These are phyloP conservation scores for Aplochiton taeniatus DNA, from an alignment of 2,797 vertebrate genomes.

Conservation along the genomic window DNA sequence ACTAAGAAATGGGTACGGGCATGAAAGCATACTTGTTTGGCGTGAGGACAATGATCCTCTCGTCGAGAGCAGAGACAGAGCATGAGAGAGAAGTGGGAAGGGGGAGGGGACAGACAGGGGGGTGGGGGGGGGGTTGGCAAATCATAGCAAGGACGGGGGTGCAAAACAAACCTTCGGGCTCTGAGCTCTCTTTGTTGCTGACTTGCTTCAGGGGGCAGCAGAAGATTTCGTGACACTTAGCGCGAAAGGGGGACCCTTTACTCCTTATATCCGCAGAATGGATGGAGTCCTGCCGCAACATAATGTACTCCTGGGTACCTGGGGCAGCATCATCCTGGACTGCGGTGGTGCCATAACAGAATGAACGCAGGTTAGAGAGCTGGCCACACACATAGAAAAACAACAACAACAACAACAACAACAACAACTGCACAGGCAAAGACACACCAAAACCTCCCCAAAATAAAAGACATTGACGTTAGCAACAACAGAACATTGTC, in stretches of 20 bases:
- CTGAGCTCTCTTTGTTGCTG: conserved; percentile 95
- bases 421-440: conserved; percentile 18
- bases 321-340: conserved; percentile 99
- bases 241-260: conserved; percentile 99
- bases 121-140: conserved; percentile 46
- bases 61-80: conserved; percentile 48
- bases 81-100: conserved; percentile 34
- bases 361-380: conserved; percentile 94
- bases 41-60: conserved; percentile 27
- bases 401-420: conserved; percentile 37
- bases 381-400: conserved; percentile 57
- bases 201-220: conserved; percentile 99
- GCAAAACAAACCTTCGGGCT: conserved; percentile 97
- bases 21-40: conserved; percentile 55
- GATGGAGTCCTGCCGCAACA: conserved; percentile 99
- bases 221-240: conserved; percentile 99
- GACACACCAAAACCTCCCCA: conserved; percentile 46
- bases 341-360: conserved; percentile 97
- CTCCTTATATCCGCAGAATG: conserved; percentile 99
- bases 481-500: conserved; percentile 22
- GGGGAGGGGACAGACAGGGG: conserved; percentile 15
- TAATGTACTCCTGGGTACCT: conserved; percentile 99
- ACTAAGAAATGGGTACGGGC: conserved; percentile 56
- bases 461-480: conserved; percentile 11
- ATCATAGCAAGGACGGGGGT: conserved; percentile 81